These are phyloP conservation scores for Musca vetustissima DNA, from an alignment of 1,140 invertebrate species.

Conservation along the genomic window DNA sequence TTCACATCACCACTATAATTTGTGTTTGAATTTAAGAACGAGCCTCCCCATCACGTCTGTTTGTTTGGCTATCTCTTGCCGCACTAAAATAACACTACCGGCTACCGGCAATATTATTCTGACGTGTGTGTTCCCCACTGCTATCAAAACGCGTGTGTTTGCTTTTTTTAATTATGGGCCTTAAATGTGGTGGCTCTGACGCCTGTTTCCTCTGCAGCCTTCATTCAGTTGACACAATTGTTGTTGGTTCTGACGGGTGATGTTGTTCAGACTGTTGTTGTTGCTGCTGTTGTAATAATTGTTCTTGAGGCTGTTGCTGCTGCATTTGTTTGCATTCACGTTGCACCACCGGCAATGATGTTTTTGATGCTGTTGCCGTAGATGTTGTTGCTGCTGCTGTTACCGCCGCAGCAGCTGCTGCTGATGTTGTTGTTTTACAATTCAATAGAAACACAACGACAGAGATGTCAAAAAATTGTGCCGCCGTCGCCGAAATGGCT, in stretches of 20 bases:
- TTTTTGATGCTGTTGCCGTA: background rate
- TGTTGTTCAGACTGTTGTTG: slow-evolving; percentile 16
- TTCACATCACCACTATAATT: too few relatives aligned
- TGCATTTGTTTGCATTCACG: slow-evolving; percentile 11
- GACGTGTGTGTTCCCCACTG: too few relatives aligned
- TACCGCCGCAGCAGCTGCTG: background rate
- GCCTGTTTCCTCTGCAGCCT: too few relatives aligned
- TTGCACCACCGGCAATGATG: background rate
- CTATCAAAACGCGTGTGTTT: too few relatives aligned
- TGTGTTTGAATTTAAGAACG: too few relatives aligned
- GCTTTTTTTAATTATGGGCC: too few relatives aligned
- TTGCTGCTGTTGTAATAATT: slow-evolving; percentile 3
- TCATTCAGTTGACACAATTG: background rate
- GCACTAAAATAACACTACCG: too few relatives aligned
- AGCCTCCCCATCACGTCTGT: too few relatives aligned
- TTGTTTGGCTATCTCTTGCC: too few relatives aligned
- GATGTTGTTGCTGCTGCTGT: background rate
- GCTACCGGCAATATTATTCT: too few relatives aligned
- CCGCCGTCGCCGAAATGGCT: slow-evolving; percentile 20
- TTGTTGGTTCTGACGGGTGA: background rate
- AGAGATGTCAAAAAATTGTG: slow-evolving; percentile 28
- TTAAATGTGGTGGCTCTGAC: too few relatives aligned
- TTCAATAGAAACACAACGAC: slow-evolving; percentile 28
- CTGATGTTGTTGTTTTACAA: slow-evolving; percentile 12
- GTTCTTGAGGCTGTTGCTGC: background rate